Percentiles rank a stretch among this genome's conserved stretches.
These are phyloP conservation scores for Pinctada fucata DNA, from an alignment of 2,888 invertebrate species.

Conservation along the genomic window DNA sequence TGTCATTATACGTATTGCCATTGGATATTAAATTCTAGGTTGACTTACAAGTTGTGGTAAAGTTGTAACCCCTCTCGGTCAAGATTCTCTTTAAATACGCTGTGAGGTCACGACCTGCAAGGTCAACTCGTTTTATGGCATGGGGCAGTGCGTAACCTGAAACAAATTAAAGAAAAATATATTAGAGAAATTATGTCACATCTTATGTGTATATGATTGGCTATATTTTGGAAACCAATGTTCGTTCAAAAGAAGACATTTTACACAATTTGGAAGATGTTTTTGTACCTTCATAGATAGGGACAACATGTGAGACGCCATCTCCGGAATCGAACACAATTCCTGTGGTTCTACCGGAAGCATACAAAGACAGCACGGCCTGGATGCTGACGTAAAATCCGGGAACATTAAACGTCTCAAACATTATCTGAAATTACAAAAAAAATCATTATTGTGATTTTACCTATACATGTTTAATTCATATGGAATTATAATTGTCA, in stretches of 20 bases:
- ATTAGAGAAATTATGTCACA: neutral
- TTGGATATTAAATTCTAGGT: neutral
- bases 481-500: too few relatives aligned
- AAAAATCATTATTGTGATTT: neutral
- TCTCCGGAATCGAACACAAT: conserved; percentile 26
- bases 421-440: conserved; percentile 43
- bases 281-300: conserved; percentile 53
- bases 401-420: conserved; percentile 50
- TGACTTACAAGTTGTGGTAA: conserved; percentile 62
- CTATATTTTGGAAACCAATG: too few relatives aligned
- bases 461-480: neutral
- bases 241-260: too few relatives aligned
- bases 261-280: too few relatives aligned
- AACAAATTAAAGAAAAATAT: neutral
- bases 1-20: neutral
- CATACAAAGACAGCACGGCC: too few relatives aligned
- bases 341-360: too few relatives aligned
- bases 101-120: conserved; percentile 53
- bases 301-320: conserved; percentile 52
- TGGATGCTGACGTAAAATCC: conserved; percentile 55
- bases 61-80: conserved; percentile 75
- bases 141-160: conserved; percentile 63
- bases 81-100: conserved; percentile 55
- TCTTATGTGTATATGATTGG: too few relatives aligned
- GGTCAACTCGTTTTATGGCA: conserved; percentile 55